Percentiles rank a stretch among this genome's conserved stretches.
Evolutionary conservation across 2,113 vertebrate genomes (phyloP).

Genomic region (Tapirus terrestris): DNA sequence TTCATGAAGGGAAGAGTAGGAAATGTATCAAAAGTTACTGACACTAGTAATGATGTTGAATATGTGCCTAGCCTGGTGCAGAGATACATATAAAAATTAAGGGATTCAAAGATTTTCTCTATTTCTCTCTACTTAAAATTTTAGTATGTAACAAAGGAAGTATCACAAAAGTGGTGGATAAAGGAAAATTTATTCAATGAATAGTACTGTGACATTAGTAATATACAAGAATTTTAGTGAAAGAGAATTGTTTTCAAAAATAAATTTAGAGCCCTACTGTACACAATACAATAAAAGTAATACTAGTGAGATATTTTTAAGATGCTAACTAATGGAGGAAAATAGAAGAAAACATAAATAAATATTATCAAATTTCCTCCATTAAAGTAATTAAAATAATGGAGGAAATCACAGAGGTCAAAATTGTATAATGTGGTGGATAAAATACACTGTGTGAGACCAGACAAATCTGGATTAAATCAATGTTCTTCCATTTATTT

Average conservation of each 20-base stretch:
- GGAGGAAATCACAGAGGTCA: constrained; percentile 24
- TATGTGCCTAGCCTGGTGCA: neutral
- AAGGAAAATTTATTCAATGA: constrained; percentile 1
- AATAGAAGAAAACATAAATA: neutral
- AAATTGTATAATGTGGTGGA: neutral
- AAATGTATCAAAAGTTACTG: neutral
- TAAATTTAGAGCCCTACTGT: neutral
- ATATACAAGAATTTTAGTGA: neutral
- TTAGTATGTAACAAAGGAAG: neutral
- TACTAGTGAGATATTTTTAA: neutral
- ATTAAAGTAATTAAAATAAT: constrained; percentile 62
- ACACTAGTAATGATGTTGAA: neutral
- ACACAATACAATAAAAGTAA: neutral
- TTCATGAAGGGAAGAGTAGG: neutral
- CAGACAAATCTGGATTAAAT: constrained; percentile 52
- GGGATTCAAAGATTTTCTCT: neutral
- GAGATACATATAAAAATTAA: neutral
- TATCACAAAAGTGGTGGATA: neutral
- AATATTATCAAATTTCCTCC: constrained; percentile 43
- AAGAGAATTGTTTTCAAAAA: neutral
- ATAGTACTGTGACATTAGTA: neutral
- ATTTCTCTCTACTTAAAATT: neutral
- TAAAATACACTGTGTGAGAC: neutral
- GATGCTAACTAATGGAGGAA: neutral
- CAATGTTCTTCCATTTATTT: constrained; percentile 12